These are phyloP conservation scores for Thripadectes ignobilis DNA, from an alignment of 2,797 vertebrate genomes.

Conservation along the genomic window DNA sequence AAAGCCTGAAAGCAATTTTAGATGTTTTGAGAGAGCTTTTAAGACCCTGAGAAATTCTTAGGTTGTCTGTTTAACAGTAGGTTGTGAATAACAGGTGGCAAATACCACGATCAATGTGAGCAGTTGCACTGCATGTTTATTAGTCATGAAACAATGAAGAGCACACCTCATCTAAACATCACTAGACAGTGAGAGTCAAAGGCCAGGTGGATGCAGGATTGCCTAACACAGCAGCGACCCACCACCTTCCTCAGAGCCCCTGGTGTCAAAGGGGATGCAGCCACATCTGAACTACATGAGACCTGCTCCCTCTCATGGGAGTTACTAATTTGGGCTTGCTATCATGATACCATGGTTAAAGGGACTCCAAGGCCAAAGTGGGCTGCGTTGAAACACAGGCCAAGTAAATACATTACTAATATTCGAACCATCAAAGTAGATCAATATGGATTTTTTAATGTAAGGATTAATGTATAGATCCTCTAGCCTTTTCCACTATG, in stretches of 20 bases:
- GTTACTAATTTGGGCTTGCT: background rate
- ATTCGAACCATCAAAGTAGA: background rate
- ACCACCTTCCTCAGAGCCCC: background rate
- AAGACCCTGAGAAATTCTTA: background rate
- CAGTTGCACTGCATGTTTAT: background rate
- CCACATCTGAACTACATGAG: background rate
- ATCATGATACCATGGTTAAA: too few relatives aligned
- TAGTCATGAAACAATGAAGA: background rate
- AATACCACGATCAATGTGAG: background rate
- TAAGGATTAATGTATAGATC: background rate
- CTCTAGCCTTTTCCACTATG: background rate
- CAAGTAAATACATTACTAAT: background rate
- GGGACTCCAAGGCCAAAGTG: background rate
- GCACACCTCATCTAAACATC: background rate
- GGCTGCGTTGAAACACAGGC: accelerated
- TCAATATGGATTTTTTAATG: background rate
- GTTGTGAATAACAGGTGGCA: background rate
- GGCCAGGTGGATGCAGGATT: background rate
- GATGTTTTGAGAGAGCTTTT: background rate
- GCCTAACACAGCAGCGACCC: background rate
- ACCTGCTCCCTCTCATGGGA: background rate
- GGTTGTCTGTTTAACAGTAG: background rate
- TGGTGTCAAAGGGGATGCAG: background rate
- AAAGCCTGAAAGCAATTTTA: background rate
- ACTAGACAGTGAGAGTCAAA: background rate